These are phyloP conservation scores for Acrocephalus scirpaceus DNA, from an alignment of 2,797 vertebrate species.

Conservation along the genomic window DNA sequence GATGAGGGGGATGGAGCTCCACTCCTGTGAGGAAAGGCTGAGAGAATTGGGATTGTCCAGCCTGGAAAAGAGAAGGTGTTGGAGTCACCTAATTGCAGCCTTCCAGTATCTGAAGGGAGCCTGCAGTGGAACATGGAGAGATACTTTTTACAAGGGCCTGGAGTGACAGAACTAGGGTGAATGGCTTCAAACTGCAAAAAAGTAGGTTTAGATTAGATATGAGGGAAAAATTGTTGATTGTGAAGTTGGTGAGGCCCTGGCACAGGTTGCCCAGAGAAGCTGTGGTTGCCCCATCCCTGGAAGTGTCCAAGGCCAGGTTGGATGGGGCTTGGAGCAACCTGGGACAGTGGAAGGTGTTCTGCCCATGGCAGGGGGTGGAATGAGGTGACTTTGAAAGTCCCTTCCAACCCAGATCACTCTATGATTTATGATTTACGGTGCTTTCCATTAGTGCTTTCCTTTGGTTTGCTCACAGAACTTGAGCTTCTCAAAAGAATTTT, in stretches of 20 bases:
- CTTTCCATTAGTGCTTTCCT: not conserved
- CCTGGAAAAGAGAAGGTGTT: not conserved
- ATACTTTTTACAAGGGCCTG: not conserved
- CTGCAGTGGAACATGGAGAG: rapidly evolving
- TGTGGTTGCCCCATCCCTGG: not conserved
- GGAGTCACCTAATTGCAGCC: not conserved
- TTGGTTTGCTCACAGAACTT: not conserved
- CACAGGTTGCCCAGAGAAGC: not conserved
- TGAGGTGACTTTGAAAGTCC: not conserved
- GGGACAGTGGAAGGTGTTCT: not conserved
- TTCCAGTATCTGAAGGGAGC: not conserved
- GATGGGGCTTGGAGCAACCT: rapidly evolving
- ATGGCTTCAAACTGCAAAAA: not conserved
- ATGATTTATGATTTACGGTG: not conserved
- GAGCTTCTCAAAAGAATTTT: not conserved
- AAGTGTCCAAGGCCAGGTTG: not conserved
- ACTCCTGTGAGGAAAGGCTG: not conserved
- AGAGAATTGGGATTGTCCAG: not conserved
- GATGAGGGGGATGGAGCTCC: not conserved
- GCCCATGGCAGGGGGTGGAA: not conserved
- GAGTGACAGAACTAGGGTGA: not conserved
- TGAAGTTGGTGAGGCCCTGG: not conserved
- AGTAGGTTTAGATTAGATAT: not conserved
- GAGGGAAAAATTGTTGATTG: too few species aligned
- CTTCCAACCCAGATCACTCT: not conserved